phyloP scores from a whole-genome alignment of 2,797 vertebrate species.

The Chiloscyllium punctatum region DNA sequence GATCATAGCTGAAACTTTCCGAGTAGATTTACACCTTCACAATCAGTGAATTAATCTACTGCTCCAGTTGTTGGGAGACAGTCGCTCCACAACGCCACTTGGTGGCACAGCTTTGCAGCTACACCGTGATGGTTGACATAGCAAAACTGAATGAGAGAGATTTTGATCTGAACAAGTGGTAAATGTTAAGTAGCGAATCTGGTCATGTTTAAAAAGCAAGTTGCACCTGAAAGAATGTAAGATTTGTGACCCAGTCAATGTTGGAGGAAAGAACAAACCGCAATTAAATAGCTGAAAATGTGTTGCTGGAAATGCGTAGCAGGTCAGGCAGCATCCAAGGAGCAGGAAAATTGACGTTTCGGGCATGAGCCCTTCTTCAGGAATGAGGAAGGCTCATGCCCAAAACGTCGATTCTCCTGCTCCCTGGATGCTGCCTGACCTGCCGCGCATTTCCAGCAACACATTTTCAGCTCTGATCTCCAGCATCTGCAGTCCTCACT shows the following conservation, averaged over 20 bases:
- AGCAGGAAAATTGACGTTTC: no score
- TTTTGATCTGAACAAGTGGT: not conserved
- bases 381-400: no score
- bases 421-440: no score
- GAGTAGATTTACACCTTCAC: not conserved
- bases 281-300: not conserved
- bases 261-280: not conserved
- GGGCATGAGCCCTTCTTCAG: no score
- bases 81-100: not conserved
- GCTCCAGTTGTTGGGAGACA: not conserved
- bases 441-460: no score
- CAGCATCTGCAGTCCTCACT: no score
- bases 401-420: no score
- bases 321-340: no score
- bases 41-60: not conserved
- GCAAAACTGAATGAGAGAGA: not conserved
- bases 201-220: not conserved
- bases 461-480: no score
- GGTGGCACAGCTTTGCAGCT: not conserved
- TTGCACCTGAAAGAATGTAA: not conserved
- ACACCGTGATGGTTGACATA: not conserved
- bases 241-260: not conserved
- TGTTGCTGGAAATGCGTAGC: no score
- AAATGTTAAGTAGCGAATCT: no score
- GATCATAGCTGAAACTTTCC: no score